These are phyloP conservation scores for Euzophera pinguis DNA, from an alignment of 2,888 invertebrate species.

Conservation along the genomic window DNA sequence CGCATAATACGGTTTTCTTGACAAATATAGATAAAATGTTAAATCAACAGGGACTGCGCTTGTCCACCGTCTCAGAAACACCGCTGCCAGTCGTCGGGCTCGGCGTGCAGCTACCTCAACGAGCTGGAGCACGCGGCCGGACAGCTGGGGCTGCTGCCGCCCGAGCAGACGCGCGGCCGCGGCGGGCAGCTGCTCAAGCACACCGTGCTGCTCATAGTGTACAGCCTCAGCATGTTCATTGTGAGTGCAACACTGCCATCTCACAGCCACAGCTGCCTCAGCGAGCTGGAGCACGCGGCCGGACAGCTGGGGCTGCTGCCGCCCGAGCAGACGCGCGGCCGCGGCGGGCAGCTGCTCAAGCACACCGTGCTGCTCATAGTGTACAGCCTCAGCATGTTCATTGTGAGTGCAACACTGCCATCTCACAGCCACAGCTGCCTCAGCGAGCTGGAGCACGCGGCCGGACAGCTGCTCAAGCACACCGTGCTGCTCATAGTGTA, in stretches of 20 bases:
- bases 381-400: too few species aligned
- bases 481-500: too few species aligned
- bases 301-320: conserved; percentile 82
- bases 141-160: conserved; percentile 59
- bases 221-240: conserved; percentile 93
- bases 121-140: conserved; percentile 60
- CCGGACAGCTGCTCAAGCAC: too few species aligned
- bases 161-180: conserved; percentile 55
- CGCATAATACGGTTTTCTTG: too few species aligned
- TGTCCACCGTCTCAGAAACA: conserved; percentile 54
- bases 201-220: conserved; percentile 88
- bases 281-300: conserved; percentile 17
- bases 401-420: too few species aligned
- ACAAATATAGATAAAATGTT: too few species aligned
- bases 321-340: too few species aligned
- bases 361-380: too few species aligned
- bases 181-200: conserved; percentile 88
- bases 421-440: too few species aligned
- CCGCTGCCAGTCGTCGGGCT: conserved; percentile 35
- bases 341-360: too few species aligned
- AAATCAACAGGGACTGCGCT: conserved; percentile 48
- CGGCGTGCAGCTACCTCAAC: conserved; percentile 49
- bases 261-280: neutral
- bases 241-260: conserved; percentile 73
- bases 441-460: too few species aligned